Conservation (phyloP, 1,140 invertebrate genomes). For the Aleiodes sp. region DNA sequence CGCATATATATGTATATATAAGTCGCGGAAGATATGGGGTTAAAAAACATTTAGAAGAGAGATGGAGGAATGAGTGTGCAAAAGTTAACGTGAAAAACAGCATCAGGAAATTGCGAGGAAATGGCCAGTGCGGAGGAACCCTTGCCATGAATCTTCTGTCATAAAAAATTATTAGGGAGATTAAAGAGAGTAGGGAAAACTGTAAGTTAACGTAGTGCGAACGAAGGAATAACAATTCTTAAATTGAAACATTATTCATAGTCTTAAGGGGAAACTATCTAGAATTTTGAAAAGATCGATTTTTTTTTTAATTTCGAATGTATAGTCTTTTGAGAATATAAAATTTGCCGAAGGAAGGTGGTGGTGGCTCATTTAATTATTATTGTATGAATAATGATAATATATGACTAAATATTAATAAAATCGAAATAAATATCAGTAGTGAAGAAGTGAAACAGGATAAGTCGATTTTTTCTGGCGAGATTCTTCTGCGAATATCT, state of each 20-base stretch:
- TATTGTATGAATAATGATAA: too few relatives aligned
- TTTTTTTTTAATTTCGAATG: too few relatives aligned
- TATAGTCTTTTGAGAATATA: too few relatives aligned
- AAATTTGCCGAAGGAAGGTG: too few relatives aligned
- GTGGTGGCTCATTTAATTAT: too few relatives aligned
- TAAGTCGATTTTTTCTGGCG: too few relatives aligned
- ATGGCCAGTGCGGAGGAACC: slow-evolving; percentile 42
- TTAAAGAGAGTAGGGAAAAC: too few relatives aligned
- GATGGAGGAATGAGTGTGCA: slow-evolving; percentile 36
- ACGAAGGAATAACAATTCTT: neutral
- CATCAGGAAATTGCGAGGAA: slow-evolving; percentile 61
- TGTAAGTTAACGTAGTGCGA: slow-evolving; percentile 15
- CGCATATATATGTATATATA: slow-evolving; percentile 33
- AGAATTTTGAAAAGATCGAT: too few relatives aligned
- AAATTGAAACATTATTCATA: neutral
- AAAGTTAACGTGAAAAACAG: slow-evolving; percentile 61
- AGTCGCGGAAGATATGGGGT: neutral
- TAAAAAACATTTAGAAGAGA: neutral
- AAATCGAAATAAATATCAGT: too few relatives aligned
- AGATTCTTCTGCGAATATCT: too few relatives aligned
- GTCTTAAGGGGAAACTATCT: neutral
- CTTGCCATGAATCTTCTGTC: slow-evolving; percentile 14
- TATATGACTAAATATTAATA: too few relatives aligned
- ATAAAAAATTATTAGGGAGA: slow-evolving; percentile 30
- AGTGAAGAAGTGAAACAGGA: too few relatives aligned